A percentile compares a stretch with the other conserved stretches of the same genome.
These are phyloP conservation scores for Sthenelais limicola DNA, from an alignment of 2,888 invertebrate genomes.

Conservation along the genomic window DNA sequence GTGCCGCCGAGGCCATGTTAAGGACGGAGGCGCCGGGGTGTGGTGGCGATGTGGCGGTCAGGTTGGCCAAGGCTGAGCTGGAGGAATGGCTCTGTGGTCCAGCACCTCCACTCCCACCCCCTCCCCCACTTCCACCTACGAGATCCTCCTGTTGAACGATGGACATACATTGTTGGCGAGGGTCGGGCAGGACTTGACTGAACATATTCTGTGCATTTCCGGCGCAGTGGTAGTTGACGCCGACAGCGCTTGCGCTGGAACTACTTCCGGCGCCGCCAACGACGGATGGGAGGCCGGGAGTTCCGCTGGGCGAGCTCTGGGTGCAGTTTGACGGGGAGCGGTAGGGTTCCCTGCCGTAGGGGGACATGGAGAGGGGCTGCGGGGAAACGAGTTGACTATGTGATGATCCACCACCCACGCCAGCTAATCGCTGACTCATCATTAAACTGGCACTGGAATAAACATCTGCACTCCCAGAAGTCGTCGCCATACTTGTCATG, in stretches of 20 bases:
- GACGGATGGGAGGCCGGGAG: constrained; percentile 12
- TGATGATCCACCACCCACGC: background rate
- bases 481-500: constrained; percentile 55
- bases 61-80: background rate
- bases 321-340: constrained; percentile 24
- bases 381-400: constrained; percentile 30
- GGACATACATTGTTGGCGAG: constrained; percentile 27
- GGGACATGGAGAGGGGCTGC: constrained; percentile 36
- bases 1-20: constrained; percentile 9
- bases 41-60: background rate
- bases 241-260: background rate
- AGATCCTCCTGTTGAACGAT: constrained; percentile 11
- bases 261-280: background rate
- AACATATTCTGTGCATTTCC: constrained; percentile 29
- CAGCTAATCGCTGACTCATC: constrained; percentile 16
- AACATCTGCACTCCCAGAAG: constrained; percentile 20
- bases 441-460: background rate
- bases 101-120: background rate
- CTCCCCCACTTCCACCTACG: background rate
- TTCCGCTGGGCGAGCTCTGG: constrained; percentile 30
- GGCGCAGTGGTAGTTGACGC: constrained; percentile 31
- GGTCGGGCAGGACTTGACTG: background rate
- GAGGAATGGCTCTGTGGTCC: background rate
- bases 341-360: background rate
- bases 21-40: constrained; percentile 22